Evolutionary conservation across 2,113 vertebrate species (phyloP), one percentile per base, ranked within the genome.

Genomic region (Zapus hudsonius): DNA sequence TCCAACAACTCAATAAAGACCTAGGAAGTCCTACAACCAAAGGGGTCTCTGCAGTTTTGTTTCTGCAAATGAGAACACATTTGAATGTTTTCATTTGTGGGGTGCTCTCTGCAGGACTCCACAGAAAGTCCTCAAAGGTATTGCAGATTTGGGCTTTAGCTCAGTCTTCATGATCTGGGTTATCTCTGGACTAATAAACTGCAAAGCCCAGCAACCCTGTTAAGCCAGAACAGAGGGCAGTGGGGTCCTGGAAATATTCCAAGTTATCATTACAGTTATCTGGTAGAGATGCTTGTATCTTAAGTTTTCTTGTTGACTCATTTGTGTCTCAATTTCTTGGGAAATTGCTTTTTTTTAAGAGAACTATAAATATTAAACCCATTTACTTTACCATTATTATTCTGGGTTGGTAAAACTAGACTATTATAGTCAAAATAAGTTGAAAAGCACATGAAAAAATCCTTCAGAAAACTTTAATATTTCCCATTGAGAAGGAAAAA

Each of bases 271-370:
- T 66, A 36, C 15, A 67, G 19, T 40, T 42, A 59, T 40, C 25
- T 80, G 67, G 55, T 31, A 67, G 33, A 72, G 44, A 85, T 57
- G 61, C 10, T 4, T 69, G 69, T 66, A 55, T 42, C 70, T 44
- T 86, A 5, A 91, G 72, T 52, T 82, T 78, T n/a, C n/a, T n/a
- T n/a, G n/a, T n/a, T 92, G n/a, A 38, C 40, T 91, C 27, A 83
- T 11, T 85, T 76, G 42, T 83, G 52, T 61, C 1, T 59, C 75
- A 84, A 33, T 84, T 69, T 90, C 72, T 92, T 92, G 6, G 81
- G n/a, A 79, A 94, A 82, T 40, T n/a, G 36, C 15, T 70, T 82
- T 94, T 89, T 47, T 33, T 12, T 73, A 72, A 69, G 8, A 59
- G 78, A 84, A 19, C 75, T 57, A n/a, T 47, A 63, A 82, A 73